These are phyloP conservation scores for Drosophila anceps DNA, from an alignment of 2,888 invertebrate genomes.

Conservation along the genomic window DNA sequence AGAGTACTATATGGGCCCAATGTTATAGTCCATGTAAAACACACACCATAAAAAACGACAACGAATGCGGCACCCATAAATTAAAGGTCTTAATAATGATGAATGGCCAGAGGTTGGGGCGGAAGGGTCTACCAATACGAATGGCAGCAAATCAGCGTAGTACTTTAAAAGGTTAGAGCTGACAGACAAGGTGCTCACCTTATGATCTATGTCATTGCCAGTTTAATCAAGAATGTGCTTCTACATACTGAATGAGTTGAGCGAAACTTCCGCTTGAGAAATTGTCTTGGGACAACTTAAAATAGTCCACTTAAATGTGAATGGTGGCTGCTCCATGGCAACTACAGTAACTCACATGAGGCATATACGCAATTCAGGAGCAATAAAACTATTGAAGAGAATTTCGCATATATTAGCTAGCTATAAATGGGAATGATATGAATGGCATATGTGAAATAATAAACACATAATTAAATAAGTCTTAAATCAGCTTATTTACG, in stretches of 20 bases:
- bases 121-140: conserved; percentile 12
- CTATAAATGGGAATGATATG: not conserved
- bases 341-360: no score
- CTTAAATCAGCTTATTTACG: not conserved
- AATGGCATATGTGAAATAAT: not conserved
- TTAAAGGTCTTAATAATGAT: conserved; percentile 78
- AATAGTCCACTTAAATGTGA: not conserved
- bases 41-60: conserved; percentile 72
- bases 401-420: not conserved
- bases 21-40: conserved; percentile 80
- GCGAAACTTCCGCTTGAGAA: conserved; percentile 7
- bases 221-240: conserved; percentile 26
- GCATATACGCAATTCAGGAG: not conserved
- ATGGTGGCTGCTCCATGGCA: not conserved
- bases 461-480: not conserved
- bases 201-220: conserved; percentile 24
- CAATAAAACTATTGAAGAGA: not conserved
- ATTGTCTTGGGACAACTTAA: conserved; percentile 2
- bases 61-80: conserved; percentile 69
- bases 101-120: conserved; percentile 40
- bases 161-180: conserved; percentile 37
- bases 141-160: conserved; percentile 31
- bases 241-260: not conserved
- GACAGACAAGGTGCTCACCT: not conserved
- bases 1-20: conserved; percentile 46